phyloP scores from a whole-genome alignment of 2,888 invertebrate species.

The Trichopria drosophilae region DNA sequence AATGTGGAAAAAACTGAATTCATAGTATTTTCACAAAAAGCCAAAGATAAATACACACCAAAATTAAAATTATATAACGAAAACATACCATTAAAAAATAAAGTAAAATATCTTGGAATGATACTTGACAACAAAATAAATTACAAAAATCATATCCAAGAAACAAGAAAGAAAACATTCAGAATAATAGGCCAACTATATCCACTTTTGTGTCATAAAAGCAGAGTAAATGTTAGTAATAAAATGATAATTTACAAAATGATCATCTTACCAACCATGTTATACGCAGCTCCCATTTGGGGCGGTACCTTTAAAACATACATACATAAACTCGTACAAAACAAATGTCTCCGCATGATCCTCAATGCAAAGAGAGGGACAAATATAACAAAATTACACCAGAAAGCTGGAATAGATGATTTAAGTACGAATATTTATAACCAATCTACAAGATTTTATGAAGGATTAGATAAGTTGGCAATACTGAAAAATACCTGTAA shows the following conservation, averaged over 20 bases:
- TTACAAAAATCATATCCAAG: constrained; percentile 30
- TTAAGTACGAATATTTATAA: too few relatives aligned
- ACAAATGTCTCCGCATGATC: constrained; percentile 27
- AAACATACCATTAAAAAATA: background rate
- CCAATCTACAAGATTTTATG: too few relatives aligned
- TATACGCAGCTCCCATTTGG: constrained; percentile 39
- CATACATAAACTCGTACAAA: constrained; percentile 20
- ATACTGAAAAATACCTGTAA: too few relatives aligned
- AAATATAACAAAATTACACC: too few relatives aligned
- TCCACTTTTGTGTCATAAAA: constrained; percentile 18
- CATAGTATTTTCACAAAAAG: background rate
- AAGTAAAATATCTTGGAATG: constrained; percentile 38
- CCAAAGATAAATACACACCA: background rate
- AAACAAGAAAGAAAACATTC: constrained; percentile 12
- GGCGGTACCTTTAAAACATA: constrained; percentile 12
- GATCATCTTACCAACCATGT: constrained; percentile 34
- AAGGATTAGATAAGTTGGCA: too few relatives aligned
- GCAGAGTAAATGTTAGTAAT: constrained; percentile 22
- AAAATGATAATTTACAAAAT: constrained; percentile 38
- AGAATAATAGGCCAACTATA: constrained; percentile 23
- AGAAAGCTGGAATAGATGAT: too few relatives aligned
- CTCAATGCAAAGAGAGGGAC: too few relatives aligned
- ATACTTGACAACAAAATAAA: constrained; percentile 33
- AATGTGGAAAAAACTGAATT: too few relatives aligned
- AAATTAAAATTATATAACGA: background rate